These are phyloP conservation scores for Zeuzera pyrina DNA, from an alignment of 2,888 invertebrate genomes.

Conservation along the genomic window DNA sequence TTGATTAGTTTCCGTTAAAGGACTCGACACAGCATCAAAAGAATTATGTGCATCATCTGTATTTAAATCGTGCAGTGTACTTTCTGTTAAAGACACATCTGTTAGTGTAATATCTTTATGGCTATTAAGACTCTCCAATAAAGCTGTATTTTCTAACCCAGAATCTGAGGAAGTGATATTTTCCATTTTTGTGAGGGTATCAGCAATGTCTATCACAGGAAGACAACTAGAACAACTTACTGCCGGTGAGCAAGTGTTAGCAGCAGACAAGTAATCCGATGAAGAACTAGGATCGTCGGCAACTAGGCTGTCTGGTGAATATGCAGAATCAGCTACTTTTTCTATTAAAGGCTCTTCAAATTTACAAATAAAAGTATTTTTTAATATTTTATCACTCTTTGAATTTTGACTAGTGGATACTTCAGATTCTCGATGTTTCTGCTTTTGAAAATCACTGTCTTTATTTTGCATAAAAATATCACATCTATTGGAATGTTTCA, in stretches of 20 bases:
- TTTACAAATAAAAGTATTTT: constrained; percentile 1
- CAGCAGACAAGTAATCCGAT: constrained; percentile 58
- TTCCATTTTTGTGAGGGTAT: constrained; percentile 47
- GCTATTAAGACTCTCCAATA: constrained; percentile 47
- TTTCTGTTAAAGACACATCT: constrained; percentile 55
- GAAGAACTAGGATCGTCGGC: constrained; percentile 57
- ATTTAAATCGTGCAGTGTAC: constrained; percentile 49
- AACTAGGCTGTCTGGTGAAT: constrained; percentile 55
- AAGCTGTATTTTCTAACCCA: constrained; percentile 56
- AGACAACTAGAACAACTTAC: constrained; percentile 26
- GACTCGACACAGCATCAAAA: constrained; percentile 28
- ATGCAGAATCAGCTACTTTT: constrained; percentile 30
- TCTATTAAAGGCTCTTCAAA: constrained; percentile 16
- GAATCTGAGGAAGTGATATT: constrained; percentile 59
- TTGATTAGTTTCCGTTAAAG: constrained; percentile 25
- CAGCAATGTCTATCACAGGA: constrained; percentile 41
- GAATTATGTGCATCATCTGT: constrained; percentile 37
- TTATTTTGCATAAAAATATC: constrained; percentile 38
- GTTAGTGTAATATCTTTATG: constrained; percentile 51
- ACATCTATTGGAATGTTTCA: constrained; percentile 56
- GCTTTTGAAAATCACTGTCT: constrained; percentile 22
- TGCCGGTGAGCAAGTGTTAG: constrained; percentile 44
- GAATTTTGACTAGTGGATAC: constrained; percentile 23
- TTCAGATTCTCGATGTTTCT: constrained; percentile 14
- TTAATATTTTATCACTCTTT: constrained; percentile 16